Percentiles rank a stretch among this genome's conserved stretches.
phyloP scores from a whole-genome alignment of 2,888 invertebrate genomes.

The Phyto melanocephala region DNA sequence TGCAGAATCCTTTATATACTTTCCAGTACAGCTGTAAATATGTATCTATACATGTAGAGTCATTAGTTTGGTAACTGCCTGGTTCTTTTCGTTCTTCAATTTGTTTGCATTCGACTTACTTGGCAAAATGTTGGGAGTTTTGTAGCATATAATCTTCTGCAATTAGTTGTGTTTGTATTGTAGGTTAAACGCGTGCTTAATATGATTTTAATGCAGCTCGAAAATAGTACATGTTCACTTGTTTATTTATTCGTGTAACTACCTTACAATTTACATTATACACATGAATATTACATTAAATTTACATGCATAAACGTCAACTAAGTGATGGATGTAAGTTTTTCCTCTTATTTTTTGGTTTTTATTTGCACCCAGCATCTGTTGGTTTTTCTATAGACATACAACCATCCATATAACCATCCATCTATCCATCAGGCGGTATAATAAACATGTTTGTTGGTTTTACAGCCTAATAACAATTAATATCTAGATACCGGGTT shows the following conservation, averaged over 20 bases:
- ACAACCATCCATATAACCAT: no score
- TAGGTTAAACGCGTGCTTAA: conserved; percentile 64
- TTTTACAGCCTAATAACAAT: conserved; percentile 23
- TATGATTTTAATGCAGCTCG: conserved; percentile 33
- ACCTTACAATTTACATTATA: background rate
- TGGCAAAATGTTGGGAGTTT: conserved; percentile 26
- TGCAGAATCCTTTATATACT: background rate
- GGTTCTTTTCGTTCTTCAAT: conserved; percentile 15
- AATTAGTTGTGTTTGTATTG: conserved; percentile 53
- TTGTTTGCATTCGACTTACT: background rate
- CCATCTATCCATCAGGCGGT: background rate
- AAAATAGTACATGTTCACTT: background rate
- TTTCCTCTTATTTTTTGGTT: no score
- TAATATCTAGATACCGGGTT: conserved; percentile 12
- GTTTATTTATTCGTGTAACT: conserved; percentile 1
- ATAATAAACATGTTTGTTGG: conserved; percentile 46
- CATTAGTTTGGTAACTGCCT: conserved; percentile 40
- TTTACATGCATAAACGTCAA: conserved; percentile 42
- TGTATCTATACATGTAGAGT: no score
- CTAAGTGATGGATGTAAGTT: conserved; percentile 27
- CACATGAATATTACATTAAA: conserved; percentile 22
- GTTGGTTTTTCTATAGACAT: no score
- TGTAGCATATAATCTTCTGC: conserved; percentile 43
- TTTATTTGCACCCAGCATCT: background rate
- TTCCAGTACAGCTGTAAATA: conserved; percentile 8